Evolutionary conservation across 2,113 vertebrate genomes (phyloP).

Genomic region (Paramormyrops kingsleyae): DNA sequence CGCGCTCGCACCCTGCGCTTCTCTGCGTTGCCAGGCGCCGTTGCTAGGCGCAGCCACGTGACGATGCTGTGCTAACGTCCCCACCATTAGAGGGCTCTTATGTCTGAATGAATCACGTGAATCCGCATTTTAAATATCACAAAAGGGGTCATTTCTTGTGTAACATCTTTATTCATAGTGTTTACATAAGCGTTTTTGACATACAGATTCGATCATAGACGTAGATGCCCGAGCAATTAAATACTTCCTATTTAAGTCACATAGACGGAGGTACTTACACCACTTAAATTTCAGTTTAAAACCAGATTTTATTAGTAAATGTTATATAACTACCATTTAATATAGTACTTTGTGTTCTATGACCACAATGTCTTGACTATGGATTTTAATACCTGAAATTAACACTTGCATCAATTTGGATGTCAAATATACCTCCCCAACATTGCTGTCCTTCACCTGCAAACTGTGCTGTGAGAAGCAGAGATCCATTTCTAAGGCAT

Average conservation of each 20-base stretch:
- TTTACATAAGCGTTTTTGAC: not conserved
- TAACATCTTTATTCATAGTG: not conserved
- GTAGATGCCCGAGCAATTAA: not conserved
- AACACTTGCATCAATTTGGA: not conserved
- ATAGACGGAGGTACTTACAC: not conserved
- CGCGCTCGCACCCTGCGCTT: not conserved
- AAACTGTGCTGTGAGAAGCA: not conserved
- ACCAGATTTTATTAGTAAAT: not conserved
- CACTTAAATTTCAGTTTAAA: not conserved
- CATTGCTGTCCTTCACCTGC: not conserved
- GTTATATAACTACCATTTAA: not conserved
- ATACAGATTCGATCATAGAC: not conserved
- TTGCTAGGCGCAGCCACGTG: constrained; percentile 71
- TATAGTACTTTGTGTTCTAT: not conserved
- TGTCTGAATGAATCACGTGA: not conserved
- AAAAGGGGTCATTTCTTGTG: too few relatives aligned
- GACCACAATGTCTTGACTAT: not conserved
- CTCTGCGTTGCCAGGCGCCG: constrained; percentile 51
- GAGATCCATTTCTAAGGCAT: not conserved
- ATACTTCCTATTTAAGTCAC: not conserved
- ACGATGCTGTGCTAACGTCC: constrained; percentile 39
- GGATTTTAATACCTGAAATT: not conserved
- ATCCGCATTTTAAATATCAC: not conserved
- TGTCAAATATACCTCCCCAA: not conserved
- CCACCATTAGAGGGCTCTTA: constrained; percentile 1